Percentiles rank a stretch among this genome's conserved stretches.
Conservation (phyloP, 2,113 vertebrate species). For the Xiphophorus hellerii region DNA sequence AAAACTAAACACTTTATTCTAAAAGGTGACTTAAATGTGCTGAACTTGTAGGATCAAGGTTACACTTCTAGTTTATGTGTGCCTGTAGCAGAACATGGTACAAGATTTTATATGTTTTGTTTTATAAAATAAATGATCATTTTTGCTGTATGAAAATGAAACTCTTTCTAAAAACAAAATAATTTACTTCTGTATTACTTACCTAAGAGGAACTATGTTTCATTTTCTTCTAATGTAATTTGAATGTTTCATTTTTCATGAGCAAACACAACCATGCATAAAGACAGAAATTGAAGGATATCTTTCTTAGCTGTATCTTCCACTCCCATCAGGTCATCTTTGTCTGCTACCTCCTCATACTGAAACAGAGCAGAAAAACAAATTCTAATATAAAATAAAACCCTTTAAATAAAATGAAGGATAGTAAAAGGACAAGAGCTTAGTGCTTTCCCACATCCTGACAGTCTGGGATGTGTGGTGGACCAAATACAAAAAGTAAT, state of each 20-base stretch:
- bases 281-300: constrained; percentile 79
- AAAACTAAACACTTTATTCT: background rate
- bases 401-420: background rate
- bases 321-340: constrained; percentile 93
- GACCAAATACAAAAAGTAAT: background rate
- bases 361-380: constrained; percentile 48
- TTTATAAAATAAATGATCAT: background rate
- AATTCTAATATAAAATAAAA: background rate
- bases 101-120: background rate
- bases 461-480: background rate
- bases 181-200: background rate
- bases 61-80: background rate
- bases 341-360: constrained; percentile 95
- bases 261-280: too few species aligned
- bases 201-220: background rate
- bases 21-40: background rate
- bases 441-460: background rate
- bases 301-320: constrained; percentile 94
- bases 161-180: background rate
- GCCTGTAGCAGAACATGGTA: background rate
- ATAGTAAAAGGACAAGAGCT: background rate
- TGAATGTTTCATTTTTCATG: background rate
- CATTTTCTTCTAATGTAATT: background rate
- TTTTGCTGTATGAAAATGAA: background rate
- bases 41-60: background rate